Conservation (phyloP, 2,113 vertebrate species). For the Hippolais icterina region DNA sequence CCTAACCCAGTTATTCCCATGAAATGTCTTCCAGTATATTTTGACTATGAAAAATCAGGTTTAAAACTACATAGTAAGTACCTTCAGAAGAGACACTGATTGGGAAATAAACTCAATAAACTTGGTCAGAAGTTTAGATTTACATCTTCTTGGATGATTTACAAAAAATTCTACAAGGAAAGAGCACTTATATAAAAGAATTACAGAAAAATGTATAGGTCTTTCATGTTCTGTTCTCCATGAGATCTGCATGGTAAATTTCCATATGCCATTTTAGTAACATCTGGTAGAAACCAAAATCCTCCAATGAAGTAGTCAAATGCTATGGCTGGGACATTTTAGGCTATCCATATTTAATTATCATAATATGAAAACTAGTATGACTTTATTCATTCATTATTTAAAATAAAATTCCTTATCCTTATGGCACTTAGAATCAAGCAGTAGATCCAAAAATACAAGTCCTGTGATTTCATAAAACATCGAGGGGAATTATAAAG, state of each 20-base stretch:
- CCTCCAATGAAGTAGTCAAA: background rate
- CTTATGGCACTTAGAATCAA: background rate
- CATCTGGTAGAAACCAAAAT: background rate
- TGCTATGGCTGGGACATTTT: background rate
- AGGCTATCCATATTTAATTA: background rate
- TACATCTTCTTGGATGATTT: background rate
- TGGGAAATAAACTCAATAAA: background rate
- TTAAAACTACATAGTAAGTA: background rate
- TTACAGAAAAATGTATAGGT: background rate
- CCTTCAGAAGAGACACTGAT: background rate
- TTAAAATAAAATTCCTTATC: background rate
- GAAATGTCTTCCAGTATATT: background rate
- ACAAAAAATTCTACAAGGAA: background rate
- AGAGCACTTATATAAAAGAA: background rate
- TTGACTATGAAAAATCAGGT: background rate
- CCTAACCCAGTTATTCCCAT: background rate
- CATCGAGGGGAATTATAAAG: background rate
- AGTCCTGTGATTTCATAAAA: background rate
- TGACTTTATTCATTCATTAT: background rate
- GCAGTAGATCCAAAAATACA: background rate
- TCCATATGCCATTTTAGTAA: background rate
- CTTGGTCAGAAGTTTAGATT: background rate
- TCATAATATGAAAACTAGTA: background rate
- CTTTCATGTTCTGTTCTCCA: background rate
- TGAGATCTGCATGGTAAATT: background rate